Base-by-base conservation (phyloP, 2,888 invertebrate genomes). In the Caenorhabditis angaria region DNA sequence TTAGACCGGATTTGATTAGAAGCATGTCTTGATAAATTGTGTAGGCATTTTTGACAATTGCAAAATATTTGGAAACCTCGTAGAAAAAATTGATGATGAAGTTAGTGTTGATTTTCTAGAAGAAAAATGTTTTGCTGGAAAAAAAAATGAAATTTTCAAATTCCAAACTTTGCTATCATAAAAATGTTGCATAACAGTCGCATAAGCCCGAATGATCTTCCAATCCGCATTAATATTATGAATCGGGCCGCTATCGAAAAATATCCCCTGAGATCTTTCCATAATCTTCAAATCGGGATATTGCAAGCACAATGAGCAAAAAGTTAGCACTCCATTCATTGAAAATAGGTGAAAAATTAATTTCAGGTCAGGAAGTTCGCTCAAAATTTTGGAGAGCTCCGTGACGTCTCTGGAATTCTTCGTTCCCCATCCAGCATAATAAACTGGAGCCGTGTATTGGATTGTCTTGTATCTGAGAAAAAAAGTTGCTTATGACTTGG, bases 141-240 rank as follows among this genome's bases (percentile, higher is more conserved):
- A 51, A 51, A 51, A 51, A n/a, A n/a, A n/a, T n/a, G n/a, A n/a
- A 20, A 18, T 4, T 5, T 4, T 5, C 18, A 48, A 48, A 48
- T 10, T 48, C 4, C 22, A 3, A 20, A 69, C 69, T 29, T 58
- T 28, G 2, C 56, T 56, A 50, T 70, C 59, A 54, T 65, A 70
- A 35, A 70, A 65, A 56, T 58, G 59, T 59, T 70, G 59, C 70
- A 70, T 70, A 35, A 70, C 70, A n/a, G 59, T 14, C n/a, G 62
- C 53, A 24, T 70, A 65, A 20, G 54, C 58, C 2, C 24, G 10
- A 50, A 70, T 25, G 27, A 62, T 65, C 10, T 59, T 53, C 28
- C 58, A 25, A 2, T 62, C 62, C 2, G 54, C 47, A 1, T 24
- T 41, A 22, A 32, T 32, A 47, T 56, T 61, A 20, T 41, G 51